These are phyloP conservation scores for Litocranius walleri DNA, from an alignment of 2,113 vertebrate genomes.

Conservation along the genomic window DNA sequence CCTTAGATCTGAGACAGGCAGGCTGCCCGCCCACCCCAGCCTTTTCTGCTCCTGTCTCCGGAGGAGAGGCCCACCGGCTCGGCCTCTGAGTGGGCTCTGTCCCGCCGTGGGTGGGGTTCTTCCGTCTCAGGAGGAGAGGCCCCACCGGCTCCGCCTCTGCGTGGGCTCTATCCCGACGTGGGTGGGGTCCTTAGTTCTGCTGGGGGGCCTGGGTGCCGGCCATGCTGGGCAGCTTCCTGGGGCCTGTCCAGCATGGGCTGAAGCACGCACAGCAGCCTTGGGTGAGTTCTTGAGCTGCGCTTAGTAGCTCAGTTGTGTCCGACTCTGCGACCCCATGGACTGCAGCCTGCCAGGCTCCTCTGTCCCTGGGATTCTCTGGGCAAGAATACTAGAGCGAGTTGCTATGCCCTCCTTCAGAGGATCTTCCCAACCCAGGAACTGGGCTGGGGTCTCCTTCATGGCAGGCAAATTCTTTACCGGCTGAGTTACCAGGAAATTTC, in stretches of 20 bases:
- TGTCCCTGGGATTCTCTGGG: background rate
- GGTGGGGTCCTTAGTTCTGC: background rate
- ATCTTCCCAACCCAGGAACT: background rate
- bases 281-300: background rate
- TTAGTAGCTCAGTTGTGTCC: background rate
- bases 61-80: background rate
- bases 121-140: background rate
- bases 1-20: background rate
- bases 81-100: background rate
- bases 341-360: background rate
- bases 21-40: background rate
- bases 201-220: background rate
- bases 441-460: background rate
- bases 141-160: background rate
- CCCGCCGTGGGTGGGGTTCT: background rate
- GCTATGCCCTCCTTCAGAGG: background rate
- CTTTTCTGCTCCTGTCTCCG: background rate
- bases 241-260: background rate
- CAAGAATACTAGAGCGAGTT: background rate
- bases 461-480: background rate
- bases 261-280: background rate
- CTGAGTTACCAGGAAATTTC: background rate
- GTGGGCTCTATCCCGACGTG: background rate
- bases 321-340: background rate
- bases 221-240: background rate